phyloP scores from a whole-genome alignment of 2,113 vertebrate genomes.

The Aegotheles bennettii region DNA sequence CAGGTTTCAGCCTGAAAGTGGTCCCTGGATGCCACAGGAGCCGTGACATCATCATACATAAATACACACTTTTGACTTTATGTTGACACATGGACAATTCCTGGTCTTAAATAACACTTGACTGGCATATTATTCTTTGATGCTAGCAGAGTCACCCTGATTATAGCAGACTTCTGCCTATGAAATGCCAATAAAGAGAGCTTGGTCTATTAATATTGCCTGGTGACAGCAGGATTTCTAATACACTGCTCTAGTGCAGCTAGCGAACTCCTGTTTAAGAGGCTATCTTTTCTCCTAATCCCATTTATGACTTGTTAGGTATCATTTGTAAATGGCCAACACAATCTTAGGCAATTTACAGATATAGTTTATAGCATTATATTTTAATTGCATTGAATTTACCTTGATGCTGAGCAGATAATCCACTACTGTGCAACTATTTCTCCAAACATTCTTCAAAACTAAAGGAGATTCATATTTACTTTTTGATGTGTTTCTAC shows the following conservation, averaged over 20 bases:
- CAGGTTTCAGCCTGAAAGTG: not conserved
- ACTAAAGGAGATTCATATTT: not conserved
- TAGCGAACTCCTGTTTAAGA: not conserved
- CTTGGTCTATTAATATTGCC: not conserved
- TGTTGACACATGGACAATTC: not conserved
- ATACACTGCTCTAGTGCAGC: not conserved
- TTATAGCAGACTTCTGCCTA: not conserved
- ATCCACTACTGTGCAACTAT: not conserved
- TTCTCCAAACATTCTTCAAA: not conserved
- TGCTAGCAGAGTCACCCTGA: not conserved
- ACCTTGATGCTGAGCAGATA: not conserved
- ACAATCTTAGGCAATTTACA: not conserved
- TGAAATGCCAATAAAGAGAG: not conserved
- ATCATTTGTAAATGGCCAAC: not conserved
- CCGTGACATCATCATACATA: not conserved
- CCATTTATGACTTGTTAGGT: not conserved
- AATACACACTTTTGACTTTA: not conserved
- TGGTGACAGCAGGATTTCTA: not conserved
- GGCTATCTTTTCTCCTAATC: not conserved
- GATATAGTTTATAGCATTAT: not conserved
- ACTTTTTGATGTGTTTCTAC: not conserved
- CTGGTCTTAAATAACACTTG: not conserved
- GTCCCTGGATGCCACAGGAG: not conserved
- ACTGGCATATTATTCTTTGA: not conserved
- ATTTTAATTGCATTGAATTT: not conserved